Evolutionary conservation across 1,140 invertebrate genomes (phyloP), one percentile per base, ranked within the genome.

Genomic region (Zaprionus gabonicus): DNA sequence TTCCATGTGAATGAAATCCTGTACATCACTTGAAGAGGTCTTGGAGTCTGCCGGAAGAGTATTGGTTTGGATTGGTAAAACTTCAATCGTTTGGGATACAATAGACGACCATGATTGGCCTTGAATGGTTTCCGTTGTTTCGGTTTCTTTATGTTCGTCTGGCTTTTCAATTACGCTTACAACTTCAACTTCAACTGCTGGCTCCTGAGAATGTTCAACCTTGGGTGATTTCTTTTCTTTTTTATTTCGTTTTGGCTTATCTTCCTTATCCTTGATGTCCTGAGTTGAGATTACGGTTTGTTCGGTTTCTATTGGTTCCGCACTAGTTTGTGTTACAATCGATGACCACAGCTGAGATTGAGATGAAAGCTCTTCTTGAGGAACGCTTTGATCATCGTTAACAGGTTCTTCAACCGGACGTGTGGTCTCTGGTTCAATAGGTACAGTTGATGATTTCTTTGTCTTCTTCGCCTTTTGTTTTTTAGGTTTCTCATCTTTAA

Each of bases 31-130:
- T 1, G 70, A 15, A 13, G n/a, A 15, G 20, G 7, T 36, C 12
- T 17, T 41, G 2, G n/a, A 17, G 41, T n/a, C 41, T n/a, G 41
- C n/a, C n/a, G n/a, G 1, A 44, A 44, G 23, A 60, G 62, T 38
- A 51, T 69, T 69, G 25, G 3, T 36, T 41, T 20, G 49, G 20
- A 23, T 46, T 28, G 59, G 31, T 23, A 12, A 5, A 41, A 34
- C 31, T 41, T 77, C 55, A 10, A 60, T 49, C 38, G 46, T 68
- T 63, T 77, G 71, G 1, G 69, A 64, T 1, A 84, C 82, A 51
- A 86, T 72, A 1, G 79, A 79, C 9, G 83, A 87, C 83, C 83
- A 87, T 1, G 73, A 86, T 13, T 57, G 55, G 10, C 51, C 41
- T 12, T 69, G 6, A 27, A 38, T 9, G 6, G 38, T n/a, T 59